Percentiles rank a stretch among this genome's conserved stretches.
Conservation (phyloP, 2,113 vertebrate species). For the Calyptommatus sinebrachiatus region DNA sequence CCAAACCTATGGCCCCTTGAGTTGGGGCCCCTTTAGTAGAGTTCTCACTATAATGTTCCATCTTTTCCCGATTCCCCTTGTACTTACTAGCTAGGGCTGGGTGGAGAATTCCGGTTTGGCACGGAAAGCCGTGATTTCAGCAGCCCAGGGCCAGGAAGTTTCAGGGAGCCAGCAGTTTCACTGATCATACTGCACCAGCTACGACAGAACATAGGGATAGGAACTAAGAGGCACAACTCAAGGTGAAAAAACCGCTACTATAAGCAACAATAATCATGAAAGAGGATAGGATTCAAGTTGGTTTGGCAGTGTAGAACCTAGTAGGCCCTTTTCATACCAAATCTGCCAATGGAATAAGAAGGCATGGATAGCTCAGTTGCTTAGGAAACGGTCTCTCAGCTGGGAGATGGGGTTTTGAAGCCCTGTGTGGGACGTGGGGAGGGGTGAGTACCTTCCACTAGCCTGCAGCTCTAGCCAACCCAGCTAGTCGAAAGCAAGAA, state of each 20-base stretch:
- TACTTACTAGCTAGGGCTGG: constrained; percentile 61
- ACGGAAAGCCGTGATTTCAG: constrained; percentile 22
- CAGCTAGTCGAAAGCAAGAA: too few relatives aligned
- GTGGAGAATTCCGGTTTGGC: constrained; percentile 23
- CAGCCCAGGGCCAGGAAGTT: constrained; percentile 44
- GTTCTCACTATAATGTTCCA: not conserved
- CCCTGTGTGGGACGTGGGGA: too few relatives aligned
- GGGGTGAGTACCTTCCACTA: too few relatives aligned
- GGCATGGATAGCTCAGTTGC: too few relatives aligned
- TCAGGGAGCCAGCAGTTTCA: constrained; percentile 58
- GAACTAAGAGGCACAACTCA: not conserved
- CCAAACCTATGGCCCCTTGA: not conserved
- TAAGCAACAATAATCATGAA: not conserved
- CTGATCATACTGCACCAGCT: constrained; percentile 70
- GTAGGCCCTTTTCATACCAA: not conserved
- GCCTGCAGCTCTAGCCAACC: too few relatives aligned
- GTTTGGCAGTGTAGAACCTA: too few relatives aligned
- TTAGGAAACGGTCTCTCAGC: too few relatives aligned
- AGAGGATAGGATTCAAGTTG: too few relatives aligned
- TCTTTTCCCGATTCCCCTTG: not conserved
- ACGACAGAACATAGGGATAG: not conserved
- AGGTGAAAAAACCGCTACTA: not conserved
- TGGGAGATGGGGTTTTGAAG: too few relatives aligned
- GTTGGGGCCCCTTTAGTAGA: not conserved
- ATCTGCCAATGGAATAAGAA: not conserved